Evolutionary conservation across 2,113 vertebrate genomes (phyloP).

Genomic region (Lasiurus borealis): DNA sequence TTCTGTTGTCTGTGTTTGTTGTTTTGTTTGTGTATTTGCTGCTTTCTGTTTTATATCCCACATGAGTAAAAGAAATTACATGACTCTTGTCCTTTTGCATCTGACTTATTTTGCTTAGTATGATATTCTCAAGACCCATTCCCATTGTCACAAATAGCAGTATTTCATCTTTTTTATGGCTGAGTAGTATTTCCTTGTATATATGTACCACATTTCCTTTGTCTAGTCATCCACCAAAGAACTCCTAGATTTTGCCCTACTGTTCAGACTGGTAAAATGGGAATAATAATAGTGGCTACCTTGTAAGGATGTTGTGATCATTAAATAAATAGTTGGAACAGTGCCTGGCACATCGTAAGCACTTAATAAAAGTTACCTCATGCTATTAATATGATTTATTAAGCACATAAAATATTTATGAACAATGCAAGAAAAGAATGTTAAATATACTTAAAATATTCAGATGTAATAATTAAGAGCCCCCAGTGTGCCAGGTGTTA

Average conservation of each 20-base stretch:
- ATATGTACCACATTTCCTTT: neutral
- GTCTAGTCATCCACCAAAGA: neutral
- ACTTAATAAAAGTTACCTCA: neutral
- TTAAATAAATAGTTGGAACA: conserved; percentile 15
- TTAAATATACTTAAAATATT: neutral
- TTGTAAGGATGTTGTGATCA: neutral
- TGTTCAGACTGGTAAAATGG: conserved; percentile 10
- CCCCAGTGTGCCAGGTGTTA: neutral
- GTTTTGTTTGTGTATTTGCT: neutral
- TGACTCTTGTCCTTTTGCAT: neutral
- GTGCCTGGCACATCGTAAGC: neutral
- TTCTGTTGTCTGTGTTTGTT: neutral
- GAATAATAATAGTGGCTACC: neutral
- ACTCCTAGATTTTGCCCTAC: neutral
- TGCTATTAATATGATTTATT: conserved; percentile 31
- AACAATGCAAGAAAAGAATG: neutral
- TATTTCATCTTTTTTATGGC: neutral
- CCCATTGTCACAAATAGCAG: neutral
- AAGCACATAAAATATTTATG: neutral
- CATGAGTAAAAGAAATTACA: neutral
- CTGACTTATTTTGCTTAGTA: neutral
- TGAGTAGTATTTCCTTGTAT: neutral
- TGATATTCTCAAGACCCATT: too few relatives aligned
- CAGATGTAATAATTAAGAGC: neutral
- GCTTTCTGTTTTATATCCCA: neutral